Conservation (phyloP, 2,113 vertebrate genomes). For the Cercopithecus mona region DNA sequence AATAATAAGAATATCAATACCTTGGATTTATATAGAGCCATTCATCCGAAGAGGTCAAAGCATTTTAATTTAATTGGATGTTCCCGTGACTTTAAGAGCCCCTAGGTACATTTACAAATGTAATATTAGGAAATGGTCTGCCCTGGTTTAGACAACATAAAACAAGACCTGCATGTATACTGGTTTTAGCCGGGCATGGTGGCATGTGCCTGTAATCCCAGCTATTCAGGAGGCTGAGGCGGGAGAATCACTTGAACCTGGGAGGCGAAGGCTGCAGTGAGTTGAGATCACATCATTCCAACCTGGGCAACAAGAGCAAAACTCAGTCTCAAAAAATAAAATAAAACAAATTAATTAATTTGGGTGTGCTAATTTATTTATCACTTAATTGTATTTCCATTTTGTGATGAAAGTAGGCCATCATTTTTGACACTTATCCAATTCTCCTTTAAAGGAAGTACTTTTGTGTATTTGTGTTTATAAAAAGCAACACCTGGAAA, state of each 20-base stretch:
- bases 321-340: too few species aligned
- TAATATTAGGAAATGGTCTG: constrained; percentile 68
- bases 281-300: too few species aligned
- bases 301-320: too few species aligned
- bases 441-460: neutral
- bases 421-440: neutral
- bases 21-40: constrained; percentile 70
- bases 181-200: neutral
- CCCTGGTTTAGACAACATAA: constrained; percentile 66
- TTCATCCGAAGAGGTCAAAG: constrained; percentile 77
- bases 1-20: constrained; percentile 80
- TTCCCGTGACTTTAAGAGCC: constrained; percentile 66
- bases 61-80: constrained; percentile 78
- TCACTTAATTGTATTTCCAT: constrained; percentile 22
- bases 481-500: neutral
- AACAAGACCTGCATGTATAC: constrained; percentile 50
- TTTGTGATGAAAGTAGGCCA: constrained; percentile 36
- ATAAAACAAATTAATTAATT: neutral
- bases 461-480: constrained; percentile 15
- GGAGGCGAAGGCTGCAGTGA: too few species aligned
- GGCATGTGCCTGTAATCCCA: too few species aligned
- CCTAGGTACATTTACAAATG: constrained; percentile 74
- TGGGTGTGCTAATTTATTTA: constrained; percentile 20
- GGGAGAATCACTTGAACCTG: too few species aligned
- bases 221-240: too few species aligned